Evolutionary conservation across 2,797 vertebrate genomes (phyloP), one percentile per base, ranked within the genome.

Genomic region (Pogoniulus pusillus): DNA sequence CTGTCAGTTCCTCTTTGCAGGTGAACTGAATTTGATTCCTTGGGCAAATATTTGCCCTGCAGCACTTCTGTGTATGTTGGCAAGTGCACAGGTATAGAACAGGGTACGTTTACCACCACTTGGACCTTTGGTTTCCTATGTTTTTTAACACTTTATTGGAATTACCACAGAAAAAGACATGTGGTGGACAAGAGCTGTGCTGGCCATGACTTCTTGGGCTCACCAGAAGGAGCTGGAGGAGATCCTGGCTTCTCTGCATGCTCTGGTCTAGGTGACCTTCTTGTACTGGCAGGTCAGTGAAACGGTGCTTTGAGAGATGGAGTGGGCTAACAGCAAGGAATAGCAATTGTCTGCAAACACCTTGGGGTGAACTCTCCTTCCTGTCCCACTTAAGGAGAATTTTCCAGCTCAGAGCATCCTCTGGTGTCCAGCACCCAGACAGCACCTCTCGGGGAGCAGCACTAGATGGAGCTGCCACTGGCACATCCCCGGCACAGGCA

Each of bases 151-250:
- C 57, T 82, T 68, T 19, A 14, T 30, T 60, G 89, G 77, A n/a
- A 30, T 57, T 4, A 1, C 5, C 24, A 2, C 1, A 2, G 26
- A 16, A 12, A 0, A 0, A 16, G 16, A 47, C 29, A 23, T 0
- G 2, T 30, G 39, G 4, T 0, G 0, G 55, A 5, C 3, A 7
- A 16, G 27, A 55, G 9, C 12, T 0, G 1, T 7, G 2, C 27
- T 18, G 20, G 27, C 24, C 16, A 3, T 18, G 1, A 0, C 45
- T 29, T 47, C 26, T 29, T 1, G 1, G 24, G 16, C 27, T 34
- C 9, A 2, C 12, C 30, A 17, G 39, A 24, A 39, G 60, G 8
- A 27, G 45, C 13, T 51, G 18, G 51, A 17, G 27, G 27, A 30
- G 27, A 51, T 34, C n/a, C 24, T 3, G 15, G 39, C 10, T 41